Evolutionary conservation across 2,888 invertebrate species (phyloP).

Genomic region (Synergus japonicus): DNA sequence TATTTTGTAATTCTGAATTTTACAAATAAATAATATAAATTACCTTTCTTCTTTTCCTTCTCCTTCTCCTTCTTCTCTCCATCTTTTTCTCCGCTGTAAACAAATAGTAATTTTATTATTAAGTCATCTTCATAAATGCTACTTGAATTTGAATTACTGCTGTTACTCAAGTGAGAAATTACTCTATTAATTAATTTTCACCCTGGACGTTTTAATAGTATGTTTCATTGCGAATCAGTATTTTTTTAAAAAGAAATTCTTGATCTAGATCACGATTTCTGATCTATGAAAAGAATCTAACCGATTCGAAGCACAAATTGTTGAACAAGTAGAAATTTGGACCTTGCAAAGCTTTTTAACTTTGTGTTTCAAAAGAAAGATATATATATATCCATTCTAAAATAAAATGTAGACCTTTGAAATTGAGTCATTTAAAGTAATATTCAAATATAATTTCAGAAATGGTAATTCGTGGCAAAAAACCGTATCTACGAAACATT

Average conservation of each 20-base stretch:
- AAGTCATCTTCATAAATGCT: conserved; percentile 8
- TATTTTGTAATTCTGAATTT: neutral
- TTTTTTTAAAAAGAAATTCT: neutral
- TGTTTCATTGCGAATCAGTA: neutral
- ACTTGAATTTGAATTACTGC: conserved; percentile 25
- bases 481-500: neutral
- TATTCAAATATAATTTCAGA: neutral
- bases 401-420: neutral
- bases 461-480: neutral
- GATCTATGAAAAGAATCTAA: too few relatives aligned
- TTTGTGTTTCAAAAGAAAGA: too few relatives aligned
- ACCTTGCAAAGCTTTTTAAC: too few relatives aligned
- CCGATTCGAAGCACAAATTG: too few relatives aligned
- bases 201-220: neutral
- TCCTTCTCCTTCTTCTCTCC: conserved; percentile 74
- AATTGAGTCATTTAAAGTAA: neutral
- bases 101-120: conserved; percentile 23
- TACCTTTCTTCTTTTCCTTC: conserved; percentile 73
- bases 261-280: too few relatives aligned
- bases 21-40: conserved; percentile 42
- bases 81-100: conserved; percentile 71
- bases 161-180: conserved; percentile 2
- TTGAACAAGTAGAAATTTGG: too few relatives aligned
- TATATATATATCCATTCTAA: too few relatives aligned
- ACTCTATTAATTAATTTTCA: conserved; percentile 38